These are phyloP conservation scores for Cephalopterus ornatus DNA, from an alignment of 2,113 vertebrate species.

Conservation along the genomic window DNA sequence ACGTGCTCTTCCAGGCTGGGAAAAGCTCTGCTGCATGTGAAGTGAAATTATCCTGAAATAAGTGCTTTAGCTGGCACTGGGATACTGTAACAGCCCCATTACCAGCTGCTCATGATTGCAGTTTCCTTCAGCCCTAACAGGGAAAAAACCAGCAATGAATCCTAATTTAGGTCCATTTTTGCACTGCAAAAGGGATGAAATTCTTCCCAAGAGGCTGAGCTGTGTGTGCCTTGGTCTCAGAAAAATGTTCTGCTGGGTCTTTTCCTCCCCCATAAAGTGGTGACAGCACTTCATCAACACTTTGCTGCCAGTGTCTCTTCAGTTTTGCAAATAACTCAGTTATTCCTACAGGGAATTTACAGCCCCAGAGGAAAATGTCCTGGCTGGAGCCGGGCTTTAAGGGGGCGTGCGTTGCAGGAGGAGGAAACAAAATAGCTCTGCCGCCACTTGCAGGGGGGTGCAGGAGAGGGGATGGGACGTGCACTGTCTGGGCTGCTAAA, in stretches of 20 bases:
- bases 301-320: neutral
- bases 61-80: neutral
- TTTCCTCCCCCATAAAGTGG: neutral
- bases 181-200: neutral
- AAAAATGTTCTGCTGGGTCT: rapidly evolving
- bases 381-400: neutral
- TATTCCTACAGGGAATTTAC: neutral
- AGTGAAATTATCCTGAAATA: neutral
- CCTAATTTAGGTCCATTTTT: neutral
- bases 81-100: neutral
- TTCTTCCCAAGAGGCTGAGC: neutral
- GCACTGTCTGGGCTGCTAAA: neutral
- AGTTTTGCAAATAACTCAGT: neutral
- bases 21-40: neutral
- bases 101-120: neutral
- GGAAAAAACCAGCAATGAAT: neutral
- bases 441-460: neutral
- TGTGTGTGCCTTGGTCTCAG: neutral
- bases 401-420: neutral
- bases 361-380: neutral
- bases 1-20: neutral
- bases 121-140: neutral
- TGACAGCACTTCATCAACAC: neutral
- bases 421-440: neutral
- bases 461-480: rapidly evolving